These are phyloP conservation scores for Drosophila malerkotliana DNA, from an alignment of 1,140 invertebrate genomes.

Conservation along the genomic window DNA sequence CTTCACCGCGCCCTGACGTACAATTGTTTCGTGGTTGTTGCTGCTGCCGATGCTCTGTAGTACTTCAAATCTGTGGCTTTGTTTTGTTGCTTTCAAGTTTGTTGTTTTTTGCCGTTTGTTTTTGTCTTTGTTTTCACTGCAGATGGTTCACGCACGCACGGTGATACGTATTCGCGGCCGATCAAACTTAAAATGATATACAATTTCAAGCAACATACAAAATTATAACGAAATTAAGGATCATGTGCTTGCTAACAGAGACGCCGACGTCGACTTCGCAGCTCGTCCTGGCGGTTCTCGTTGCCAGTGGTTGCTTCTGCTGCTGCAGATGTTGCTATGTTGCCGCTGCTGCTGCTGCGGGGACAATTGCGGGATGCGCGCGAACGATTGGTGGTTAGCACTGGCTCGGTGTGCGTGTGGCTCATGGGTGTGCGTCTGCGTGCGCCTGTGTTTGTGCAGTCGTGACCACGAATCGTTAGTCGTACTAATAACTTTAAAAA, in stretches of 20 bases:
- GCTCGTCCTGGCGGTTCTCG: conserved; percentile 17
- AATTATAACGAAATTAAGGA: conserved; percentile 84
- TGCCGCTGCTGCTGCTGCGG: conserved; percentile 36
- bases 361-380: conserved; percentile 75
- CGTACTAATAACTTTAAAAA: conserved; percentile 82
- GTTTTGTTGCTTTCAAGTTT: conserved; percentile 9
- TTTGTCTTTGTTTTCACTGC: conserved; percentile 29
- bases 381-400: conserved; percentile 80
- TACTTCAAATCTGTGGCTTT: conserved; percentile 2
- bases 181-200: conserved; percentile 84
- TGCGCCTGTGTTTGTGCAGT: conserved; percentile 32
- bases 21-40: not conserved
- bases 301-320: conserved; percentile 7
- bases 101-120: conserved; percentile 2
- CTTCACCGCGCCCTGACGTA: conserved; percentile 14
- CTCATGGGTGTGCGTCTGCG: conserved; percentile 10
- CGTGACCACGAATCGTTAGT: conserved; percentile 82
- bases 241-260: conserved; percentile 69
- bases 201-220: conserved; percentile 83
- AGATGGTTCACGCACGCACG: conserved; percentile 65
- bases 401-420: conserved; percentile 11
- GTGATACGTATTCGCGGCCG: conserved; percentile 83
- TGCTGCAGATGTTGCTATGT: conserved; percentile 25
- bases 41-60: too few species aligned
- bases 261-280: conserved; percentile 37